A percentile compares a stretch with the other conserved stretches of the same genome.
These are phyloP conservation scores for Tringa solitaria DNA, from an alignment of 2,113 vertebrate species.

Conservation along the genomic window DNA sequence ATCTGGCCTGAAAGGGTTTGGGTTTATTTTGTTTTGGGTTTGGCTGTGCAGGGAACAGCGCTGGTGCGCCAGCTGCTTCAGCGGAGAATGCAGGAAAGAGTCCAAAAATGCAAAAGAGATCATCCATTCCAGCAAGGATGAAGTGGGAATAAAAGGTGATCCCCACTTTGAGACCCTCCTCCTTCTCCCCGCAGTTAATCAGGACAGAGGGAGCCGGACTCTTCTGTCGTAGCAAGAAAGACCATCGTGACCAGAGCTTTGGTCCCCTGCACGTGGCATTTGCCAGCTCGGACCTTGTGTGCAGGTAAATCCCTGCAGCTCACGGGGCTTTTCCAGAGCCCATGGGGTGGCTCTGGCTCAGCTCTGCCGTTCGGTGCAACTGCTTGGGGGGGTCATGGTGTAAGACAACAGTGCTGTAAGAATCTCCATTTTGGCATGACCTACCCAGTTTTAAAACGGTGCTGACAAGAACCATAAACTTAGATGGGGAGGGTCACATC, in stretches of 20 bases:
- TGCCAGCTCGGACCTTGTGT: accelerated
- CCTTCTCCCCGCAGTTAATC: accelerated
- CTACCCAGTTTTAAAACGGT: accelerated
- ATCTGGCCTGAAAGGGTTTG: not conserved
- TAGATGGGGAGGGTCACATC: accelerated
- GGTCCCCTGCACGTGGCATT: accelerated
- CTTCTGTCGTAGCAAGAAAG: accelerated
- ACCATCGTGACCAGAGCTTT: accelerated
- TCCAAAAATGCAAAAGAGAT: not conserved
- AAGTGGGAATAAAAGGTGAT: not conserved
- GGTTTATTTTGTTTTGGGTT: not conserved
- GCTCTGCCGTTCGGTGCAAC: accelerated
- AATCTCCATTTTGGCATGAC: accelerated
- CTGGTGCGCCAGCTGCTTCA: not conserved
- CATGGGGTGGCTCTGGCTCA: not conserved
- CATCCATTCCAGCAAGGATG: not conserved
- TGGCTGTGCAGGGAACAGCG: accelerated
- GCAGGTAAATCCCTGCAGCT: accelerated
- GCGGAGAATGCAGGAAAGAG: not conserved
- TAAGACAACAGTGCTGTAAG: accelerated
- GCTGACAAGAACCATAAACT: not conserved
- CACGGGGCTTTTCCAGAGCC: accelerated
- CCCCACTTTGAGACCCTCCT: not conserved
- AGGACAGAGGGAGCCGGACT: accelerated
- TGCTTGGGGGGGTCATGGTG: accelerated